Base-by-base conservation (phyloP, 2,888 invertebrate genomes). In the Melinaea menophilus region DNA sequence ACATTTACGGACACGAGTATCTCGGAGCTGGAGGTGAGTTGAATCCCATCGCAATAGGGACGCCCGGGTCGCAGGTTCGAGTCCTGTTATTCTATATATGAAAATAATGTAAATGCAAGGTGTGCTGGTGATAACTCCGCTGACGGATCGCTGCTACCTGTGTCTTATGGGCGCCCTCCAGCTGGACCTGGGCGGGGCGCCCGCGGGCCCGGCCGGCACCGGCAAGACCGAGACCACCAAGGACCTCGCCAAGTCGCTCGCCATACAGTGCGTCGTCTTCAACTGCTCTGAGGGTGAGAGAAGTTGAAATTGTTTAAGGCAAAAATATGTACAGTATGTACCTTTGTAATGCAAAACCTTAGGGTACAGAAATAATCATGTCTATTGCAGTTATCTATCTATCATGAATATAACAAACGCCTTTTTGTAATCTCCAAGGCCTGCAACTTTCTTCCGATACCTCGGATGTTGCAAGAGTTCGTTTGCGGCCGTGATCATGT, bases 201-300 rank as follows among this genome's bases (percentile, higher is more conserved):
- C 97, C 0, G 97, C 97, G 0, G 97, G 97, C 0, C 97, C 97
- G 0, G 91, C 90, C 0, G 97, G 95, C 11, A 97, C 97, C 0
- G 97, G 97, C 35, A 97, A 97, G 86, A 97, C 97, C 0, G 97
- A 97, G 83, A 97, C 97, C 0, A 97, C 96, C 0, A 97, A 97
- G 79, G 97, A 97, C 87, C 86, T 97, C 73, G 96, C 96, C 7
- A 97, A 97, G 82, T 94, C 96, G 0, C 82, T 97, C 45, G 97
- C 97, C 4, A 95, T 96, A 71, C 96, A 96, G 81, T 97, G 97
- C 78, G 96, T 97, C 0, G 97, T 97, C 1, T 97, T 97, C 79
- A 97, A 97, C 83, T 97, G 97, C 77, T 97, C 97, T 0, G 97
- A 97, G 85, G 96, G 95, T 87, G 48, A 3, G 33, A 4, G 35